Conservation (phyloP, 2,888 invertebrate genomes). For the Pseudococcus longispinus region DNA sequence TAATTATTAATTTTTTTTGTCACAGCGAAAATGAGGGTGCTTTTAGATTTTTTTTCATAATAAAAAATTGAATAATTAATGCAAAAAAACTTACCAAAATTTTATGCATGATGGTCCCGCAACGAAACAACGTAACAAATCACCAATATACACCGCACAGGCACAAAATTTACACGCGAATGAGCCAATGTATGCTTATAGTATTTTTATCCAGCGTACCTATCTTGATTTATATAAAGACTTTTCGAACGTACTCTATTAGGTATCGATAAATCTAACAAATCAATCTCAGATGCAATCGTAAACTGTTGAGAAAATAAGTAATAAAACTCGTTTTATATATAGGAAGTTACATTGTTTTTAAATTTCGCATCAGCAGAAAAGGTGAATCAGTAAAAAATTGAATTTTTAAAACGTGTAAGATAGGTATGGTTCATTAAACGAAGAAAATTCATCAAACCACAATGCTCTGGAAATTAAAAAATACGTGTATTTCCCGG, state of each 20-base stretch:
- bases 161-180: conserved; percentile 4
- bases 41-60: neutral
- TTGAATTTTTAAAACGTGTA: conserved; percentile 22
- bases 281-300: conserved; percentile 38
- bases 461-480: neutral
- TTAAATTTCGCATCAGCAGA: neutral
- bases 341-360: conserved; percentile 41
- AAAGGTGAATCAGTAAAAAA: conserved; percentile 22
- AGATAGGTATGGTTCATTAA: neutral
- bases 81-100: conserved; percentile 14
- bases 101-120: conserved; percentile 5
- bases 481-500: neutral
- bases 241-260: conserved; percentile 4
- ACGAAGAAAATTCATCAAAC: neutral
- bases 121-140: neutral
- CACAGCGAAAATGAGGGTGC: neutral
- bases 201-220: neutral
- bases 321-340: conserved; percentile 38
- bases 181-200: neutral
- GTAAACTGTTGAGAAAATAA: conserved; percentile 15
- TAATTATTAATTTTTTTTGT: neutral
- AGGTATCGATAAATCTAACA: conserved; percentile 8
- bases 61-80: neutral
- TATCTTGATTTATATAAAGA: neutral
- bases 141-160: neutral